Conservation (phyloP, 1,140 invertebrate species). For the Drosophila takahashii region DNA sequence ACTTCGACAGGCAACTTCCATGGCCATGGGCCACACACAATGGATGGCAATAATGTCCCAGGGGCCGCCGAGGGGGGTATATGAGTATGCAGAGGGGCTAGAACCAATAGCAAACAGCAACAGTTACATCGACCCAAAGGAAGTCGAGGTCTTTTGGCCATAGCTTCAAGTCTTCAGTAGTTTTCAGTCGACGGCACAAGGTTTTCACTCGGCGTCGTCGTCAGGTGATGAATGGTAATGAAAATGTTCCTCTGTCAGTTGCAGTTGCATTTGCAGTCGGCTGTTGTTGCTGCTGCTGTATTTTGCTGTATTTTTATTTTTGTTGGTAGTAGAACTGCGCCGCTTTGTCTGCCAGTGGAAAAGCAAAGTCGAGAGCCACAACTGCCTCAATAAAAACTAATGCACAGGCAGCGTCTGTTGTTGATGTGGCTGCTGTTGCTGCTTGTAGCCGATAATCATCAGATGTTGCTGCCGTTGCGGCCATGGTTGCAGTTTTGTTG, state of each 20-base stretch:
- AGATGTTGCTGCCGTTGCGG: constrained; percentile 65
- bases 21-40: constrained; percentile 62
- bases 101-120: constrained; percentile 35
- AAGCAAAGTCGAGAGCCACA: constrained; percentile 50
- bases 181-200: constrained; percentile 65
- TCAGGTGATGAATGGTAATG: constrained; percentile 83
- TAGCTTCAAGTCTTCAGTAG: constrained; percentile 24
- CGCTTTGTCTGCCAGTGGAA: constrained; percentile 65
- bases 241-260: constrained; percentile 81
- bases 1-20: constrained; percentile 64
- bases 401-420: constrained; percentile 71
- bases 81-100: neutral
- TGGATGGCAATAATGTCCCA: constrained; percentile 12
- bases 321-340: constrained; percentile 48
- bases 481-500: constrained; percentile 68
- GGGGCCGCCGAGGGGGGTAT: neutral
- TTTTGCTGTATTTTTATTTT: neutral
- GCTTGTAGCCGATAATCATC: constrained; percentile 48
- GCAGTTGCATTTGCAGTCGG: constrained; percentile 25
- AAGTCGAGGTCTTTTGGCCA: constrained; percentile 72
- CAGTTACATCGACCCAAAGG: constrained; percentile 73
- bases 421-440: constrained; percentile 32
- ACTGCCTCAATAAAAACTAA: constrained; percentile 81
- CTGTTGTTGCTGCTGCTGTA: constrained; percentile 6
- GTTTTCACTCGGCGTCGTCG: constrained; percentile 62